phyloP scores from a whole-genome alignment of 2,888 invertebrate genomes.

The Habrosyne pyritoides region DNA sequence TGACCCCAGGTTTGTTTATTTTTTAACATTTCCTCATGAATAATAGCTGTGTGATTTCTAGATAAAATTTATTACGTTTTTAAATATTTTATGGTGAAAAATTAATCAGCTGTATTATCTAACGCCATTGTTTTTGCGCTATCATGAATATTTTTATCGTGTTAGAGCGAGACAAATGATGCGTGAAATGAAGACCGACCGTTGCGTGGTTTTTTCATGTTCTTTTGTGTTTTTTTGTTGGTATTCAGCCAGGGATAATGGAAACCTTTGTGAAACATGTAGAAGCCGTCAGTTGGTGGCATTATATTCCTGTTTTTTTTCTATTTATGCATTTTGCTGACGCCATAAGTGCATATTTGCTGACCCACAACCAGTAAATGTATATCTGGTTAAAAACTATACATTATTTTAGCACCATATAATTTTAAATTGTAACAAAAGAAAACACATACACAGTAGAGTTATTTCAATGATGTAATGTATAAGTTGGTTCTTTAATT shows the following conservation, averaged over 20 bases:
- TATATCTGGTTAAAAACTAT: not conserved
- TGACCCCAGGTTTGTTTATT: conserved; percentile 93
- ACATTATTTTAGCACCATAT: no score
- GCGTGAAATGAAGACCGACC: conserved; percentile 59
- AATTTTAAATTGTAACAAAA: no score
- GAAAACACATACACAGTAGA: no score
- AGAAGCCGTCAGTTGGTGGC: conserved; percentile 2
- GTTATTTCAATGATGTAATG: no score
- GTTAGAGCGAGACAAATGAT: conserved; percentile 70
- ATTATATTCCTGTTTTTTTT: conserved; percentile 10
- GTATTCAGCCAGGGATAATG: conserved; percentile 21
- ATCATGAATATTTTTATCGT: conserved; percentile 76
- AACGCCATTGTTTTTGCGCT: conserved; percentile 70
- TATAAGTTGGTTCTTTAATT: no score
- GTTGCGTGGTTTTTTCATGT: conserved; percentile 64
- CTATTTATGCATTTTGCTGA: conserved; percentile 15
- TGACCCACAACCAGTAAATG: no score
- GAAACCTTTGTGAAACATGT: conserved; percentile 24
- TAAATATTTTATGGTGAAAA: conserved; percentile 16
- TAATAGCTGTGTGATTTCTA: not conserved
- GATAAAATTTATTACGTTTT: not conserved
- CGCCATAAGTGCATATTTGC: not conserved
- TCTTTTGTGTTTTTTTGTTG: conserved; percentile 57
- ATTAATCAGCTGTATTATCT: conserved; percentile 64
- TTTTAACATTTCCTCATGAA: conserved; percentile 23